A percentile compares a stretch with the other conserved stretches of the same genome.
These are phyloP conservation scores for Thaleichthys pacificus DNA, from an alignment of 2,797 vertebrate species.

Conservation along the genomic window DNA sequence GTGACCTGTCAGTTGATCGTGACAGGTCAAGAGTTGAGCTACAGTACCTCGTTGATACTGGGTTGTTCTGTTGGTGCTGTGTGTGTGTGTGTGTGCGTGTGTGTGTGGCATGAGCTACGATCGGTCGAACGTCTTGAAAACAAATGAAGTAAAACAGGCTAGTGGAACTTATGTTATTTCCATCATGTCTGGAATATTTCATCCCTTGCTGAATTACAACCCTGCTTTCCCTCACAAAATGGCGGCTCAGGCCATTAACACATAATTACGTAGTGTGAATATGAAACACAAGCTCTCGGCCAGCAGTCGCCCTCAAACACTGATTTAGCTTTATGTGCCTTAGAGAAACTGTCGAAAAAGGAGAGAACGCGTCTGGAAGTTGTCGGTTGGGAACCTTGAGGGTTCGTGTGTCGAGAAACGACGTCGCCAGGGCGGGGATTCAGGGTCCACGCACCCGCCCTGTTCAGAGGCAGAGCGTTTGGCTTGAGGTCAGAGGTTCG, in stretches of 20 bases:
- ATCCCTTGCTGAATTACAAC: conserved; percentile 62
- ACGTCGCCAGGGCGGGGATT: conserved; percentile 10
- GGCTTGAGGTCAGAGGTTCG: too few relatives aligned
- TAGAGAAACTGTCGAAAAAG: conserved; percentile 53
- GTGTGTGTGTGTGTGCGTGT: too few relatives aligned
- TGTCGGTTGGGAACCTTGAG: conserved; percentile 18
- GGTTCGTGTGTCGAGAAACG: conserved; percentile 11
- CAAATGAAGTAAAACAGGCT: conserved; percentile 41
- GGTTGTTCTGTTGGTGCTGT: background rate
- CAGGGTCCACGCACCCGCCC: too few relatives aligned
- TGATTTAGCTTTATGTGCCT: conserved; percentile 49
- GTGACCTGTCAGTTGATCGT: background rate
- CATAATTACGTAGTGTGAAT: conserved; percentile 69
- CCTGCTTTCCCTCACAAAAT: conserved; percentile 57
- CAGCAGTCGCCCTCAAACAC: conserved; percentile 27
- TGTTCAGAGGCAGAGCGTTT: too few relatives aligned
- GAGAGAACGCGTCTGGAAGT: conserved; percentile 40
- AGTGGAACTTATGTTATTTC: conserved; percentile 53
- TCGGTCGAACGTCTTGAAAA: conserved; percentile 38
- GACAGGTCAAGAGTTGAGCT: background rate
- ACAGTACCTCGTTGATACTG: background rate
- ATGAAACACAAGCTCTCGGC: conserved; percentile 60
- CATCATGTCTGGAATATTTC: conserved; percentile 69
- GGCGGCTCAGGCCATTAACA: conserved; percentile 63
- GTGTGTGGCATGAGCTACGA: conserved; percentile 32